Evolutionary conservation across 1,140 invertebrate species (phyloP).

Genomic region (Drosophila lini): DNA sequence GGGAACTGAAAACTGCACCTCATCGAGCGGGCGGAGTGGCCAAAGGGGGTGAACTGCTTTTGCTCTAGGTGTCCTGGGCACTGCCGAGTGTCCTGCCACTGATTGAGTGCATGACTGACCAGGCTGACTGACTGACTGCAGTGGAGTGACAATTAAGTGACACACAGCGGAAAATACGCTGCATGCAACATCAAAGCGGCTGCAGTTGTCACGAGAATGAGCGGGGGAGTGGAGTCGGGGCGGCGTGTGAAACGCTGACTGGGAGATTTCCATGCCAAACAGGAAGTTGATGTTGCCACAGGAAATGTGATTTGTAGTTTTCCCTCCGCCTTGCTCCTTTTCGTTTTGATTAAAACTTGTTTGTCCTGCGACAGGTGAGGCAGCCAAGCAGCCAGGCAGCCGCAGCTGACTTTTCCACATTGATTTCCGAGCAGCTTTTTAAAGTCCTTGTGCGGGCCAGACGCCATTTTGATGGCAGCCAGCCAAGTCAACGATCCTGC

Average conservation of each 20-base stretch:
- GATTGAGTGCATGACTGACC: conserved; percentile 81
- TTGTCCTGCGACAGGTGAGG: conserved; percentile 67
- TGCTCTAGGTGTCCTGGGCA: conserved; percentile 37
- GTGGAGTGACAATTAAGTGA: conserved; percentile 71
- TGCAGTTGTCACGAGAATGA: conserved; percentile 57
- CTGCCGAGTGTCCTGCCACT: conserved; percentile 47
- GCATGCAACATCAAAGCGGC: conserved; percentile 77
- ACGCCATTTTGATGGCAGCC: conserved; percentile 68
- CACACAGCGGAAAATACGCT: conserved; percentile 77
- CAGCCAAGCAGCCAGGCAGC: conserved; percentile 13
- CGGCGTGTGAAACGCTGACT: conserved; percentile 73
- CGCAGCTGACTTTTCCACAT: conserved; percentile 56
- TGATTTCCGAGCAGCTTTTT: conserved; percentile 48
- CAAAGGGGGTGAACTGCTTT: conserved; percentile 30
- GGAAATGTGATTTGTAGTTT: conserved; percentile 82
- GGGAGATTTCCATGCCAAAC: conserved; percentile 66
- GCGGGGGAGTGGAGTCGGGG: background rate
- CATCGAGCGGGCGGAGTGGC: conserved; percentile 35
- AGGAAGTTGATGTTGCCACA: conserved; percentile 74
- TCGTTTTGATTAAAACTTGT: conserved; percentile 68
- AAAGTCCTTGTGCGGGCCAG: conserved; percentile 54
- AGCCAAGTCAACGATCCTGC: conserved; percentile 60
- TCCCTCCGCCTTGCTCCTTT: conserved; percentile 32
- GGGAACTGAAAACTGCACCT: conserved; percentile 29
- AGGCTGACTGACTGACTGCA: conserved; percentile 54